Evolutionary conservation across 2,888 invertebrate species (phyloP).

Genomic region (Ornithoptera alexandrae): DNA sequence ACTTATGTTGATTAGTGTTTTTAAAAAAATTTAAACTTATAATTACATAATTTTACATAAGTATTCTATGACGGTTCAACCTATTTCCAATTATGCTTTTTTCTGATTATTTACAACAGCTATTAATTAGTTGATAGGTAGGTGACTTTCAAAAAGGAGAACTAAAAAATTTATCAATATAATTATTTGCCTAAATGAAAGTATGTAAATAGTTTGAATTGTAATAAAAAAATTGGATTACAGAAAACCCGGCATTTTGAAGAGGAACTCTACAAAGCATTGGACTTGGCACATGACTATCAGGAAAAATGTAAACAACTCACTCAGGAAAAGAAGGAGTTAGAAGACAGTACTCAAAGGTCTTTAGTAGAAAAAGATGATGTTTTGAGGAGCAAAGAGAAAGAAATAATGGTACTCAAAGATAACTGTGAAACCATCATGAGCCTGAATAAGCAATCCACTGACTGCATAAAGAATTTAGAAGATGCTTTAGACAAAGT

Average conservation of each 20-base stretch:
- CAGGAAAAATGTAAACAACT: constrained; percentile 82
- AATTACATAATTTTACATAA: no score
- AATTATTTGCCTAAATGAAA: no score
- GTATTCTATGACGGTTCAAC: no score
- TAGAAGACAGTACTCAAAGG: constrained; percentile 63
- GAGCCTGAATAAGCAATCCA: constrained; percentile 77
- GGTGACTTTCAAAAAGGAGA: no score
- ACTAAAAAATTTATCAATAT: no score
- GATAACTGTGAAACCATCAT: constrained; percentile 74
- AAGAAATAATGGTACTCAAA: constrained; percentile 67
- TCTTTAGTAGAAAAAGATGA: constrained; percentile 47
- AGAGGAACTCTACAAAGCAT: constrained; percentile 85
- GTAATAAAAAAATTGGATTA: constrained; percentile 28
- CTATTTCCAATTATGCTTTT: no score
- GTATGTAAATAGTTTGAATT: no score
- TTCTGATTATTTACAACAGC: no score
- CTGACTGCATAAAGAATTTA: constrained; percentile 81
- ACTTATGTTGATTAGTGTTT: constrained; percentile 8
- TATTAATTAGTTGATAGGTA: no score
- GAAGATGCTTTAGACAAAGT: constrained; percentile 80
- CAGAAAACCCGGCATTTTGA: constrained; percentile 82
- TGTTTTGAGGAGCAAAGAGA: constrained; percentile 51
- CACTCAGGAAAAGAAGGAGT: constrained; percentile 68
- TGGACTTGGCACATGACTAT: constrained; percentile 84
- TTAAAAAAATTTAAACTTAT: no score